phyloP scores from a whole-genome alignment of 2,888 invertebrate species.

The Clitarchus hookeri region DNA sequence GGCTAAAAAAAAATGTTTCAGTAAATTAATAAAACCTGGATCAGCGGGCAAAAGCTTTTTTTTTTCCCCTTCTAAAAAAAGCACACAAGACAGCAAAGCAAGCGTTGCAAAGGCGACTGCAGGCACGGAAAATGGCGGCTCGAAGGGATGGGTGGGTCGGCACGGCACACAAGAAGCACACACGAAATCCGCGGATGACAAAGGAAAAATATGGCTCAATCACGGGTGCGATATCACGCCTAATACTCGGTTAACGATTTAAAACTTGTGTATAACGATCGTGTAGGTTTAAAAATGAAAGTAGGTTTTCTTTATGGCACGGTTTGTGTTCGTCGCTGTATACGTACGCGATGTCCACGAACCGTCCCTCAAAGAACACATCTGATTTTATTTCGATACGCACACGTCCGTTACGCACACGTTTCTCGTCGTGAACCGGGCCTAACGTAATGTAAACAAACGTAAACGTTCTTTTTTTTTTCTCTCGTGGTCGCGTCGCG shows the following conservation, averaged over 20 bases:
- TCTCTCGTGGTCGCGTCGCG: background rate
- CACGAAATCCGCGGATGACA: background rate
- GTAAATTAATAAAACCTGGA: conserved; percentile 5
- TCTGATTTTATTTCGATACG: no score
- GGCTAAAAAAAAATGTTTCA: background rate
- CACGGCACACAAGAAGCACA: background rate
- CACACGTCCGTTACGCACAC: no score
- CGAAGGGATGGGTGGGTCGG: background rate
- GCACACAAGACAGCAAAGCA: background rate
- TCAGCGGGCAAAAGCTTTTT: background rate
- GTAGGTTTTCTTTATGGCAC: no score
- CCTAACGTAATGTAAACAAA: background rate
- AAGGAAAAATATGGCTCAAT: background rate
- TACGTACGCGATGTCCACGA: no score
- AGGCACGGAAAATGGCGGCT: background rate
- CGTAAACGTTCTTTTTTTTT: background rate
- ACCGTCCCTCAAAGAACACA: no score
- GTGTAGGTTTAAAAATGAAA: no score
- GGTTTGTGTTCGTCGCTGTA: no score
- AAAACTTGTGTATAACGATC: no score
- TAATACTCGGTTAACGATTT: no score
- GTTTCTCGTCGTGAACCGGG: no score
- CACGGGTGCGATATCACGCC: background rate
- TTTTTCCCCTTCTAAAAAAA: background rate
- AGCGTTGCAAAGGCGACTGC: background rate